A percentile compares a stretch with the other conserved stretches of the same genome.
Conservation (phyloP, 2,113 vertebrate species). For the Xyliphius kryptos region DNA sequence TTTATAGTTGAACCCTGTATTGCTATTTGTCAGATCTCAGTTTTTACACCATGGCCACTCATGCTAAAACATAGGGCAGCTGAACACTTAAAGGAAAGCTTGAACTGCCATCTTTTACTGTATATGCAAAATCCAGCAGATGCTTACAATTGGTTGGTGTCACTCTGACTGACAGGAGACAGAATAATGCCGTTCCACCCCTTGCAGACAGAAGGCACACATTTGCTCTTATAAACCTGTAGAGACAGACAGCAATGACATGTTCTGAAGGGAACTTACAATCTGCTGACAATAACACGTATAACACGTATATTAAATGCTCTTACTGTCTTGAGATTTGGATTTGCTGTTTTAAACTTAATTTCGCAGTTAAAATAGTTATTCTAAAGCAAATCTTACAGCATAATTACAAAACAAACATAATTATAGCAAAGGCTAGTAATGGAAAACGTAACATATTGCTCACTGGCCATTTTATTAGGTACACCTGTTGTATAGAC, state of each 20-base stretch:
- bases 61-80: background rate
- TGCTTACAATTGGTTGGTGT: background rate
- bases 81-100: conserved; percentile 11
- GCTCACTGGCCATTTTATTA: too few relatives aligned
- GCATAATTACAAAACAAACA: too few relatives aligned
- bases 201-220: background rate
- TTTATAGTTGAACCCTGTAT: too few relatives aligned
- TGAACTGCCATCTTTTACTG: background rate
- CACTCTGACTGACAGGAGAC: conserved; percentile 4
- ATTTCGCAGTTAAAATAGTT: too few relatives aligned
- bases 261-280: background rate
- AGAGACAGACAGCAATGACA: background rate
- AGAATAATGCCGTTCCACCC: background rate
- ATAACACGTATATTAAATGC: too few relatives aligned
- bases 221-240: background rate
- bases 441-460: too few relatives aligned
- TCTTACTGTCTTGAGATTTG: too few relatives aligned
- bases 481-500: too few relatives aligned
- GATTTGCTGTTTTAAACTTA: too few relatives aligned
- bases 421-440: too few relatives aligned
- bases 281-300: background rate
- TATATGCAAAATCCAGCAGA: background rate
- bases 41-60: background rate
- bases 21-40: background rate
- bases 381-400: too few relatives aligned